Evolutionary conservation across 2,888 invertebrate species (phyloP), one percentile per base, ranked within the genome.

Genomic region (Limnephilus marmoratus): DNA sequence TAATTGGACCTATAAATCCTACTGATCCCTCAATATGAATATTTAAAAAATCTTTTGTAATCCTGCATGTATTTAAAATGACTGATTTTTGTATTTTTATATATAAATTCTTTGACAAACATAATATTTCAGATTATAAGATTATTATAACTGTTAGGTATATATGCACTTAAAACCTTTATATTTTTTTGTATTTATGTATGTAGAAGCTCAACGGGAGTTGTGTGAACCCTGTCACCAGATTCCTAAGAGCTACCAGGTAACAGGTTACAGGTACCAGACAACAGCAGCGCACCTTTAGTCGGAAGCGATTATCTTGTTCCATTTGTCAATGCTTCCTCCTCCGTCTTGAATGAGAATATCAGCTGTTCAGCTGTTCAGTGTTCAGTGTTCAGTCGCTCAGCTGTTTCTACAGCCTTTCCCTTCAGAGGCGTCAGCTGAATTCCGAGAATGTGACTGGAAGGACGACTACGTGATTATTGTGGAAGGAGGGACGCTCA

Each of bases 271-370:
- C 18, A 24, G 68, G 18, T 45, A 68, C 24, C 18, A 24, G 68
- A 5, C 9, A 68, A 68, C 68, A 68, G 68, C 86, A 41, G 86
- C 37, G 45, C 86, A 86, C 86, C 86, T 86, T 86, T 86, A 29
- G 86, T 86, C 86, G 86, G 86, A 86, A 86, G 45, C 86, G 86
- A 86, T 86, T 86, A 86, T 86, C 86, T 24, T 45, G 86, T 86
- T 86, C 49, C 86, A 86, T 86, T 86, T 86, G 86, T 86, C 86
- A 86, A 45, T 86, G 86, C 86, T 86, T 45, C 86, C 86, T 86
- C 86, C 41, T 45, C 41, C 86, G 86, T 45, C 86, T 45, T 15
- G 49, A 24, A 83, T 83, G 83, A 83, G 86, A 45, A 29, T 86
- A 86, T 86, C 86, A 86, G 86, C 86, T 86, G 86, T 45, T 86